Base-by-base conservation (phyloP, 2,113 vertebrate genomes). In the Psammodynastes pulverulentus region DNA sequence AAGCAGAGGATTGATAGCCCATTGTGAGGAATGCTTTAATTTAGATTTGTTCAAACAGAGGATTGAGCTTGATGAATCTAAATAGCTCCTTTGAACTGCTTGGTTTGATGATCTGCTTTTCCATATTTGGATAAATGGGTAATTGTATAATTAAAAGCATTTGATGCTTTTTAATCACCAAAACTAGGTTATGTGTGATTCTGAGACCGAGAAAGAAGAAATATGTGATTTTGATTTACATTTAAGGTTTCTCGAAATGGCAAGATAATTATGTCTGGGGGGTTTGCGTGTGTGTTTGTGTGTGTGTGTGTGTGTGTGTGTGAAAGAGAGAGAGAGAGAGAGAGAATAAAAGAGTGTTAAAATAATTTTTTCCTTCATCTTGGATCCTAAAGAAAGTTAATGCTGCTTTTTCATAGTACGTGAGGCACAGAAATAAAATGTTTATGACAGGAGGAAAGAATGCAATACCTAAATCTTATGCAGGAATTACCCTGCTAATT, bases 401-500 rank as follows among this genome's bases (percentile, higher is more conserved):
- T 96, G 1, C 48, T 45, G 43, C 91, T 89, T 93, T 90, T 90
- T 90, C 93, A 84, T 23, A 86, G 51, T 17, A 46, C 3, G 2
- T n/a, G 84, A 17, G 9, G 43, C 10, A 56, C 1, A 56, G n/a
- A 90, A 43, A 58, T 2, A 9, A 62, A 53, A 34, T 87, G 72
- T 48, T 53, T 19, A 87, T 58, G 26, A 39, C 45, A 67, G 23
- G 43, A 15, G 84, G 15, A 24, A 48, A 2, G 26, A 39, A 90
- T 91, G n/a, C 9, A 48, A 1, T 0, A 0, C n/a, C 24, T 21
- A 45, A 29, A 21, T 51, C 84, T 93, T 0, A 0, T 49, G 0
- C 39, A n/a, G 67, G 46, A 93, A 39, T 3, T 92, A 45, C 79
- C 26, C 19, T 0, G 5, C 84, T 54, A 26, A 8, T 26, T 93